A percentile compares a stretch with the other conserved stretches of the same genome.
Conservation (phyloP, 2,113 vertebrate species). For the Castor canadensis region DNA sequence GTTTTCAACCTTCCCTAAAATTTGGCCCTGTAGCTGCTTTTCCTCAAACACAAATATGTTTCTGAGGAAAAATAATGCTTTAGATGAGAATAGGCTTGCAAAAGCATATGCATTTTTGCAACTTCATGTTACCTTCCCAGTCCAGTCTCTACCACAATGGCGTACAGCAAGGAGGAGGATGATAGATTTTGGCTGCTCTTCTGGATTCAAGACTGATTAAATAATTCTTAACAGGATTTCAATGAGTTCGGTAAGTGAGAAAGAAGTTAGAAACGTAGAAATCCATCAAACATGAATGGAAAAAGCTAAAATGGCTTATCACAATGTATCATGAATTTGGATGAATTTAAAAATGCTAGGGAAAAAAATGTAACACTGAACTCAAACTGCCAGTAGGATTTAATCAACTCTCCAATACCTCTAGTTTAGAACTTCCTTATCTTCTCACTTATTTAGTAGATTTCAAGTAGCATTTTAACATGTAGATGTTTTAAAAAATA, state of each 20-base stretch:
- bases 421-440: neutral
- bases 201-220: neutral
- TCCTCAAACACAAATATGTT: conserved; percentile 50
- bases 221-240: too few species aligned
- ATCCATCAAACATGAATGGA: neutral
- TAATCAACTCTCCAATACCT: neutral
- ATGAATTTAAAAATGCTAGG: neutral
- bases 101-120: neutral
- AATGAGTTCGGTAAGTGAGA: neutral
- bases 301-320: neutral
- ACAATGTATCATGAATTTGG: neutral
- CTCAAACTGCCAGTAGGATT: neutral
- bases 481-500: neutral
- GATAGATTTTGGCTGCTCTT: neutral
- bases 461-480: neutral
- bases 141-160: neutral
- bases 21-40: conserved; percentile 42
- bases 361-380: neutral
- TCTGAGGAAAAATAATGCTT: conserved; percentile 49
- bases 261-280: conserved; percentile 25
- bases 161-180: too few species aligned
- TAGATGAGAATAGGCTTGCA: neutral
- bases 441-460: neutral
- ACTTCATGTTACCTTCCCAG: neutral
- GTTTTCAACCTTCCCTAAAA: conserved; percentile 52